Percentiles rank a stretch among this genome's conserved stretches.
These are phyloP conservation scores for Prosapia bicincta DNA, from an alignment of 2,888 invertebrate species.

Conservation along the genomic window DNA sequence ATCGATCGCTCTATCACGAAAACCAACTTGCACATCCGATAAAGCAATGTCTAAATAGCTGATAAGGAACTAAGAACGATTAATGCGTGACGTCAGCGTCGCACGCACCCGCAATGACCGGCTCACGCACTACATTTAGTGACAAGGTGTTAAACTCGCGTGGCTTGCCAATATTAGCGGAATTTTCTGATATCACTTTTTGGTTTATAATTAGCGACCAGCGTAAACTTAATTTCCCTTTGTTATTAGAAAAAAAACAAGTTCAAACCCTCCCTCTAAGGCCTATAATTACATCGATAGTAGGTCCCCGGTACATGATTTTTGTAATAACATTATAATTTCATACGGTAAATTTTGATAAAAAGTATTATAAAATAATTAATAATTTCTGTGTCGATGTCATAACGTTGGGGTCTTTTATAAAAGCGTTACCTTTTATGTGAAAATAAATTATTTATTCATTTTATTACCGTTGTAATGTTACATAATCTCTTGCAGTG, in stretches of 20 bases:
- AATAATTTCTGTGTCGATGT: no score
- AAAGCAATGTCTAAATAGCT: not conserved
- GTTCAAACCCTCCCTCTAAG: not conserved
- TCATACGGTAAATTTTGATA: not conserved
- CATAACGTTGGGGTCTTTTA: no score
- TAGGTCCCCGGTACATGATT: not conserved
- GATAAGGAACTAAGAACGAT: not conserved
- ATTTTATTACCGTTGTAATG: no score
- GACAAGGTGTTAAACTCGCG: constrained; percentile 2
- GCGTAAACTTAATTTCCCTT: not conserved
- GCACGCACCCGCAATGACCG: not conserved
- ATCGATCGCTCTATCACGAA: no score
- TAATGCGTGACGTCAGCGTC: not conserved
- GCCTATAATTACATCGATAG: not conserved
- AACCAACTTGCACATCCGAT: not conserved
- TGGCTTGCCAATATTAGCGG: not conserved
- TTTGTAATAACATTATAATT: not conserved
- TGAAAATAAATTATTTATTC: no score
- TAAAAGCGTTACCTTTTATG: no score
- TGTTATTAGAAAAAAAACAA: not conserved
- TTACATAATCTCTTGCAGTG: no score
- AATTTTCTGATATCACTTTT: not conserved
- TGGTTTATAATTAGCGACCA: not conserved
- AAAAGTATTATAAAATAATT: not conserved
- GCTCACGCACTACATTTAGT: not conserved